A percentile compares a stretch with the other conserved stretches of the same genome.
Conservation (phyloP, 2,113 vertebrate genomes). For the Desmodus rotundus region DNA sequence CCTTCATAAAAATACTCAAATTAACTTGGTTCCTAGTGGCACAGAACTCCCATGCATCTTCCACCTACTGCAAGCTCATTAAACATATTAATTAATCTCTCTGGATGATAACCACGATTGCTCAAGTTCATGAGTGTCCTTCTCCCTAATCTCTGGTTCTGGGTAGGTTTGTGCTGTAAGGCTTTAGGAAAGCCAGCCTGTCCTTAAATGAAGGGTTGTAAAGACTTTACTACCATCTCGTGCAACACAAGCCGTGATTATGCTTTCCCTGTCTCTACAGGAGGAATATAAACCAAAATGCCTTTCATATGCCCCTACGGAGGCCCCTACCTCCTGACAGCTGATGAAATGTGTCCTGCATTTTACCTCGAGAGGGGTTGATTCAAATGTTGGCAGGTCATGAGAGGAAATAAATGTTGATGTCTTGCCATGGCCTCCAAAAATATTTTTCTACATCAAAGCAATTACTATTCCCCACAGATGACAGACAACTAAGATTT, state of each 20-base stretch:
- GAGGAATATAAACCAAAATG: slow-evolving; percentile 12
- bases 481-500: not conserved
- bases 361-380: slow-evolving; percentile 1
- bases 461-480: not conserved
- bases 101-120: not conserved
- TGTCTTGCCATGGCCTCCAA: not conserved
- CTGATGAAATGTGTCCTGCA: not conserved
- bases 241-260: slow-evolving; percentile 13
- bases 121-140: slow-evolving; percentile 35
- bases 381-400: slow-evolving; percentile 24
- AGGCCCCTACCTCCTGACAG: not conserved
- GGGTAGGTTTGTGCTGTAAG: not conserved
- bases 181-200: not conserved
- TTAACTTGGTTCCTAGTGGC: not conserved
- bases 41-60: not conserved
- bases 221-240: slow-evolving; percentile 46
- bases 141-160: not conserved
- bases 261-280: not conserved
- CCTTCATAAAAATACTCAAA: slow-evolving; percentile 18
- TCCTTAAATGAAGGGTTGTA: not conserved
- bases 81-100: slow-evolving; percentile 39
- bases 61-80: slow-evolving; percentile 18
- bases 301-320: not conserved
- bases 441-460: slow-evolving; percentile 33
- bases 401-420: not conserved